A percentile compares a stretch with the other conserved stretches of the same genome.
phyloP scores from a whole-genome alignment of 2,888 invertebrate species.

The Xestia rhomboidea region DNA sequence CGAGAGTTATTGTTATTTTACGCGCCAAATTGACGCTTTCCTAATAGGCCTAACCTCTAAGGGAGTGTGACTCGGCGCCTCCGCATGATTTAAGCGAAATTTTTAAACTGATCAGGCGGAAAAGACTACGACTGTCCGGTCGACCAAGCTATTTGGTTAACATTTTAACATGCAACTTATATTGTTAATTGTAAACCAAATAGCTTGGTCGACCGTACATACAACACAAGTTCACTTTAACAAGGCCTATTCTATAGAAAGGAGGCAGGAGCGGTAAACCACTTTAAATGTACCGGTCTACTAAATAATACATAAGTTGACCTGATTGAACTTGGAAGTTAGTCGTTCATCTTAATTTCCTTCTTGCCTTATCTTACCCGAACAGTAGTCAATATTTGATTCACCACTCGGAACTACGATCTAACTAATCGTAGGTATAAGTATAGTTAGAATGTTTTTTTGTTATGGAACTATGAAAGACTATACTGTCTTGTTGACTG shows the following conservation, averaged over 20 bases:
- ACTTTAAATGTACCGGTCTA: slow-evolving; percentile 36
- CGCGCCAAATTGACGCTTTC: too few relatives aligned
- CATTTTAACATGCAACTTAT: too few relatives aligned
- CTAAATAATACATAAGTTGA: slow-evolving; percentile 48
- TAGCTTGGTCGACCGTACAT: too few relatives aligned
- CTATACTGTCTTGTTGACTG: background rate
- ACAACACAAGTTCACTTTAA: background rate
- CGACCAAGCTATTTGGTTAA: too few relatives aligned
- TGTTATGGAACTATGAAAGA: too few relatives aligned
- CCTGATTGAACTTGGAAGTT: slow-evolving; percentile 50
- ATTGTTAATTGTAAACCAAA: too few relatives aligned
- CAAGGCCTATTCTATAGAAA: background rate
- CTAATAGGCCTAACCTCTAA: too few relatives aligned
- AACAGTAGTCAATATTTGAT: slow-evolving; percentile 52
- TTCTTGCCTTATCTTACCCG: slow-evolving; percentile 27
- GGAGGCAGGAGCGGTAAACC: slow-evolving; percentile 4
- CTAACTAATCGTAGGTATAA: background rate
- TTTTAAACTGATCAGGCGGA: too few relatives aligned
- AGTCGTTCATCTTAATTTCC: slow-evolving; percentile 54
- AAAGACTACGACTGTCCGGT: too few relatives aligned
- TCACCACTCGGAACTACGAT: background rate
- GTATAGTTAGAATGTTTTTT: slow-evolving; percentile 7
- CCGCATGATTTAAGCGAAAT: too few relatives aligned
- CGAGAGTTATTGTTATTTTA: too few relatives aligned
- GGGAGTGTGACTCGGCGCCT: too few relatives aligned